Conservation (phyloP, 2,888 invertebrate genomes). For the Rhopalosiphum nymphaeae region DNA sequence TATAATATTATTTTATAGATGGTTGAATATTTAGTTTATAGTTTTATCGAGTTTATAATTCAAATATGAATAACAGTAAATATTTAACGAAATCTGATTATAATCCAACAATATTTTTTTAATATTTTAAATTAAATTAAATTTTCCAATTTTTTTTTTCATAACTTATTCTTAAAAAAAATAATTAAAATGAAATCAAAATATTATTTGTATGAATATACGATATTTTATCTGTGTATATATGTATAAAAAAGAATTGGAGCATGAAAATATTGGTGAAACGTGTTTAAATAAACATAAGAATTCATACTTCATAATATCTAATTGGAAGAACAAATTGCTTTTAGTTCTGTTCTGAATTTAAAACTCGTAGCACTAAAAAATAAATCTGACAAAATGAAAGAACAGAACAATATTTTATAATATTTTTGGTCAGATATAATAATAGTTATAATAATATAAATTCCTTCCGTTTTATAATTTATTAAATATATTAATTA, state of each 20-base stretch:
- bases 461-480: too few species aligned
- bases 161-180: background rate
- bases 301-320: background rate
- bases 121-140: background rate
- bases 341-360: background rate
- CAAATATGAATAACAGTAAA: background rate
- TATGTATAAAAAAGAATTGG: background rate
- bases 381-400: background rate
- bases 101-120: background rate
- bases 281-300: conserved; percentile 30
- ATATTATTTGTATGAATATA: background rate
- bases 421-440: background rate
- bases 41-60: background rate
- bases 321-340: background rate
- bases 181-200: background rate
- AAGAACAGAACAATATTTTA: background rate
- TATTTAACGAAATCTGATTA: too few species aligned
- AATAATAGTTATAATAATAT: background rate
- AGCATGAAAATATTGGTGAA: background rate
- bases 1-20: background rate
- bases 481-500: background rate
- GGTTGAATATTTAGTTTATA: background rate
- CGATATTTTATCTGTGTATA: background rate
- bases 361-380: background rate
- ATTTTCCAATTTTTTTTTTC: background rate